A percentile compares a stretch with the other conserved stretches of the same genome.
Evolutionary conservation across 2,113 vertebrate genomes (phyloP).

Genomic region (Ailurus styani): DNA sequence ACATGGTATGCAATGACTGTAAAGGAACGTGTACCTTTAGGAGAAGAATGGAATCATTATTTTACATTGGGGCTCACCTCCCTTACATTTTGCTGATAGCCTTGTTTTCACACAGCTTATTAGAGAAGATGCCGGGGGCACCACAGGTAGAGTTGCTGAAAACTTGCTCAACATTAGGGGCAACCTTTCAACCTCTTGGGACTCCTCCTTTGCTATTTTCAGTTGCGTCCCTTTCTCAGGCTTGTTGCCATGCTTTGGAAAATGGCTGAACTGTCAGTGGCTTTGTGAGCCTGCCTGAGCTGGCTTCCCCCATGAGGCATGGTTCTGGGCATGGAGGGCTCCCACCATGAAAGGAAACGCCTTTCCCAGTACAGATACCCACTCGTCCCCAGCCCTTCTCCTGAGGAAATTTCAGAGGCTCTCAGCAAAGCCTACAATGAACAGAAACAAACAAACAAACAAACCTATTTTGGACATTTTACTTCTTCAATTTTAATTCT

Average conservation of each 20-base stretch:
- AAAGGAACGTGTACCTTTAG: not conserved
- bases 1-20: not conserved
- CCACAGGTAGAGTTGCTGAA: not conserved
- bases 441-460: not conserved
- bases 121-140: not conserved
- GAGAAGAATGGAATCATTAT: not conserved
- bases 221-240: not conserved
- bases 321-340: not conserved
- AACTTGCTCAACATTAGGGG: not conserved
- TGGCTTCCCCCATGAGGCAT: not conserved
- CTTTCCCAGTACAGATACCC: not conserved
- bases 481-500: not conserved
- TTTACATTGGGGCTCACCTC: not conserved
- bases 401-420: not conserved
- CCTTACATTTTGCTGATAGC: not conserved
- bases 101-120: conserved; percentile 2
- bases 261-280: not conserved
- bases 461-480: not conserved
- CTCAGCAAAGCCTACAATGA: not conserved
- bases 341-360: not conserved
- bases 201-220: not conserved
- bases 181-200: not conserved
- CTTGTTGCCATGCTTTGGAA: not conserved
- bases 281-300: not conserved
- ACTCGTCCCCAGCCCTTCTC: not conserved